phyloP scores from a whole-genome alignment of 2,888 invertebrate genomes.

The Embidobia sp. region DNA sequence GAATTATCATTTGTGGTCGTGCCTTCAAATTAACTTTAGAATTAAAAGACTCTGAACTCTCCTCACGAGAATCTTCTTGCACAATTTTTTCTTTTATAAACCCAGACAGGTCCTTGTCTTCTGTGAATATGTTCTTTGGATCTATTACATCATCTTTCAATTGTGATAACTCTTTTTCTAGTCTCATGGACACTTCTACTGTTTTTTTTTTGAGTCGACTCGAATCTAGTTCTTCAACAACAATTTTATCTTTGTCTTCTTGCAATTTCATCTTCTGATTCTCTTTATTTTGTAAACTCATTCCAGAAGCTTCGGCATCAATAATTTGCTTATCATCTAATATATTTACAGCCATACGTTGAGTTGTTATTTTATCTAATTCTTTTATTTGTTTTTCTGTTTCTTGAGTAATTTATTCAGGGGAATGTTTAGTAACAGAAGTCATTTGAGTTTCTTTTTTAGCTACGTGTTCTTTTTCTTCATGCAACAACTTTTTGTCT shows the following conservation, averaged over 20 bases:
- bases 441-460: conserved; percentile 72
- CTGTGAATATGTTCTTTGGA: conserved; percentile 39
- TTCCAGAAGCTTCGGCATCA: conserved; percentile 72
- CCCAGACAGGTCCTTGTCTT: conserved; percentile 59
- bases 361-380: conserved; percentile 67
- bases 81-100: conserved; percentile 66
- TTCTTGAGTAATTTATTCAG: conserved; percentile 72
- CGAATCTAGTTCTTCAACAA: conserved; percentile 68
- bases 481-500: conserved; percentile 73
- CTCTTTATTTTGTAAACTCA: conserved; percentile 67
- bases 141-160: conserved; percentile 57
- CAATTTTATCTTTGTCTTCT: conserved; percentile 72
- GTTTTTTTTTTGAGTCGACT: conserved; percentile 69
- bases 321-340: conserved; percentile 72
- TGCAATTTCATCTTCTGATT: conserved; percentile 67
- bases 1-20: conserved; percentile 48
- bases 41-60: conserved; percentile 68
- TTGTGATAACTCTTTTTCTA: conserved; percentile 69
- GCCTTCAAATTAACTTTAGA: conserved; percentile 60
- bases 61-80: conserved; percentile 68
- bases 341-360: conserved; percentile 72
- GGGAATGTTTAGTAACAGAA: conserved; percentile 71
- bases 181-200: conserved; percentile 72
- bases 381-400: conserved; percentile 69
- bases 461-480: conserved; percentile 73